Evolutionary conservation across 2,113 vertebrate genomes (phyloP), one percentile per base, ranked within the genome.

Genomic region (Caloenas nicobarica): DNA sequence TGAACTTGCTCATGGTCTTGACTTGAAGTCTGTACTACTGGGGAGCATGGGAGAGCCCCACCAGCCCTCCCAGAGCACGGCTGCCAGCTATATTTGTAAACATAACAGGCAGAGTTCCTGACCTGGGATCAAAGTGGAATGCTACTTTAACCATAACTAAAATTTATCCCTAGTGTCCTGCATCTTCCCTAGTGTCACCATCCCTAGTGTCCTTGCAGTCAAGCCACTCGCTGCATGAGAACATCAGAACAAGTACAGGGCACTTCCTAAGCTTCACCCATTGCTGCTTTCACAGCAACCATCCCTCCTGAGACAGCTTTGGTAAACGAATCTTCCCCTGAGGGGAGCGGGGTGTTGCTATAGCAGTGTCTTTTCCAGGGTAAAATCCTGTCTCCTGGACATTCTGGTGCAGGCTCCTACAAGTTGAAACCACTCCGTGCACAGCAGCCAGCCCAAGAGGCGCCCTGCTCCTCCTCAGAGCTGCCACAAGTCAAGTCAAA

Each of bases 391-490:
- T 31, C 53, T 79, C 60, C 51, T 17, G 31, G 16, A 23, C 0
- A 1, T 34, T 40, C 34, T 3, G 0, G 26, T 25, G 34, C 61
- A 51, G 16, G 60, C 9, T 88, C 38, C 79, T 40, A 44, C 78
- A 71, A 44, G 77, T 10, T 62, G 46, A 86, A 79, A 26, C 36
- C 15, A 5, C 44, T 38, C 81, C 33, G 5, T 0, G 2, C 1
- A 0, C 0, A 0, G 46, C 57, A 62, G 58, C 15, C 36, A 26
- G 25, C 34, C 51, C 17, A 10, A 8, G 50, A 42, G 56, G 34
- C 33, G 2, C 1, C 5, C 31, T 48, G 34, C 21, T 79, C 13
- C 58, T 78, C 34, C 66, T 31, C 31, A 23, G 5, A 62, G n/a
- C 54, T 74, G 34, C 76, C 62, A 25, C 17, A 65, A 71, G 33